A percentile compares a stretch with the other conserved stretches of the same genome.
These are phyloP conservation scores for Rhinoraja longicauda DNA, from an alignment of 2,797 vertebrate species.

Conservation along the genomic window DNA sequence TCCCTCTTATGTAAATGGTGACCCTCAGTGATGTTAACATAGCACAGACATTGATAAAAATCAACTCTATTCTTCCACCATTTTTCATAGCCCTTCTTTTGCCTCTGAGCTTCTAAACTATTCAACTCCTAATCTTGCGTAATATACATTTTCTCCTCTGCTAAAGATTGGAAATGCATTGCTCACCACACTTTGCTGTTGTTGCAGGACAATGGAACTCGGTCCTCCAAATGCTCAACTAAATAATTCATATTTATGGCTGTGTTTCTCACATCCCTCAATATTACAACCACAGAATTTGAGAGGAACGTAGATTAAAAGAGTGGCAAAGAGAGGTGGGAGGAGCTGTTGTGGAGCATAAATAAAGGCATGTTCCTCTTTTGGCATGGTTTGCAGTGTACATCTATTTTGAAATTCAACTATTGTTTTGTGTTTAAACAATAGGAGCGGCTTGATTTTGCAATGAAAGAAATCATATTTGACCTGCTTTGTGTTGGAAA, in stretches of 20 bases:
- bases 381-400: not conserved
- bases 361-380: not conserved
- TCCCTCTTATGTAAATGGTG: not conserved
- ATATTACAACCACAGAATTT: not conserved
- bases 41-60: not conserved
- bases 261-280: not conserved
- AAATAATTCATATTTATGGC: not conserved
- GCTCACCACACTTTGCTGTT: not conserved
- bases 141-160: not conserved
- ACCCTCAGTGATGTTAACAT: not conserved
- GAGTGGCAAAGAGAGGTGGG: not conserved
- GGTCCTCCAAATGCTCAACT: not conserved
- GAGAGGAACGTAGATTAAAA: not conserved
- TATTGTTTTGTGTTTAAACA: constrained; percentile 33
- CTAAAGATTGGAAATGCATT: not conserved
- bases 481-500: constrained; percentile 98
- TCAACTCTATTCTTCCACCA: not conserved
- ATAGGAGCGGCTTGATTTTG: constrained; percentile 98
- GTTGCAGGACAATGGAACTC: not conserved
- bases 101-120: not conserved
- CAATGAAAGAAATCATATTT: constrained; percentile 99
- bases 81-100: not conserved
- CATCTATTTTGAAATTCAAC: not conserved
- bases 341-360: not conserved
- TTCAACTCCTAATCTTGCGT: not conserved